Base-by-base conservation (phyloP, 2,113 vertebrate species). In the Argyrosomus japonicus region DNA sequence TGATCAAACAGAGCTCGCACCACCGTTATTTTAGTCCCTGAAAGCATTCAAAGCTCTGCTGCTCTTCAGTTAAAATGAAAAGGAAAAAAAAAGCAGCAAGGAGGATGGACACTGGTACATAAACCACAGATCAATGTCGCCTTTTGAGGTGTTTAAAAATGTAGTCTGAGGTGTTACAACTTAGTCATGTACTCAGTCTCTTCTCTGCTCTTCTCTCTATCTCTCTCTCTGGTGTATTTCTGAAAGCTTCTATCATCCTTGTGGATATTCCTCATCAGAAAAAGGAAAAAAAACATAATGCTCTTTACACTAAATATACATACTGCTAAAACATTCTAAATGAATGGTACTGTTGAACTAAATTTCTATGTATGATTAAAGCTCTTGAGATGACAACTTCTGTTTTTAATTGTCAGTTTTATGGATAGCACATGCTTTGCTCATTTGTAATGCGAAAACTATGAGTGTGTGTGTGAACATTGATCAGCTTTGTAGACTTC, bases 281-380 rank as follows among this genome's bases (percentile, higher is more conserved):
- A 87, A 88, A 87, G 58, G 40, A 82, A 86, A 83, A 87, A 85
- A 76, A 87, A 77, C 68, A 79, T 62, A 92, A 83, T 82, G 93
- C 92, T 93, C 86, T 92, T 93, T 91, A 95, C 92, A 95, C 93
- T 94, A 93, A 94, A 93, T 92, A 94, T 93, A 92, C 92, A 92
- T 90, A 93, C 89, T 91, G 92, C 89, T 86, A 88, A 84, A 92
- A 92, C 93, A 93, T 93, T 94, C 89, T 90, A 87, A 93, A 82
- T 88, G 93, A 93, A 94, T 93, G 94, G 94, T 95, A 95, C 95
- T 94, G 94, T 95, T 92, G 84, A 94, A 93, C 90, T 87, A 91
- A 92, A 93, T 95, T 94, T 93, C 91, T 94, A 93, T 94, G 93
- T 94, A 93, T 94, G 91, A 95, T 95, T 95, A 95, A 95, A 94